phyloP scores from a whole-genome alignment of 1,140 invertebrate species.

The Aleiodes sp. region DNA sequence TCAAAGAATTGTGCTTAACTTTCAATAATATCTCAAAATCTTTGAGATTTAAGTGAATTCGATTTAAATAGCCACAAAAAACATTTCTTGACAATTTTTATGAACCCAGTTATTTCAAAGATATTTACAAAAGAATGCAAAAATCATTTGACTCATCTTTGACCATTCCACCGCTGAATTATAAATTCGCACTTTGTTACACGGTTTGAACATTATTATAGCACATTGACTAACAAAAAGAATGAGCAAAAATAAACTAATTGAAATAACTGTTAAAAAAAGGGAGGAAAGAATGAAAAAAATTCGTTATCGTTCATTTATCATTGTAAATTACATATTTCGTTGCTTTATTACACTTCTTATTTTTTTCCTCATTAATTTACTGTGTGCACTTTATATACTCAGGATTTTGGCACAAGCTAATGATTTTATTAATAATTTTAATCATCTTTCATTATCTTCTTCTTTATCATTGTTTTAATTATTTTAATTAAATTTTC shows the following conservation, averaged over 20 bases:
- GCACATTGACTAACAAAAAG: not conserved
- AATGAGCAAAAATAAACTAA: not conserved
- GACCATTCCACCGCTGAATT: too few relatives aligned
- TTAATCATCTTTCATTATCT: not conserved
- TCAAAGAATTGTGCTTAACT: too few relatives aligned
- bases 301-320: not conserved
- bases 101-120: too few relatives aligned
- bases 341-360: slow-evolving; percentile 28
- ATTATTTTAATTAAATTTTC: not conserved
- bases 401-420: slow-evolving; percentile 33
- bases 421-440: slow-evolving; percentile 17
- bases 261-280: not conserved
- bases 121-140: too few relatives aligned
- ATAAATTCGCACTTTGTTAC: too few relatives aligned
- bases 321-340: slow-evolving; percentile 21
- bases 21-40: too few relatives aligned
- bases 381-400: slow-evolving; percentile 8
- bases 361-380: too few relatives aligned
- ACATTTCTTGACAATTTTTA: too few relatives aligned
- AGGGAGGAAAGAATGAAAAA: not conserved
- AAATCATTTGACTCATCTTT: too few relatives aligned
- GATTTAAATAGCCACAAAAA: too few relatives aligned
- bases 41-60: too few relatives aligned
- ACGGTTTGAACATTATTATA: not conserved
- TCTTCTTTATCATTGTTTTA: not conserved